A percentile compares a stretch with the other conserved stretches of the same genome.
These are phyloP conservation scores for Macaca fascicularis DNA, from an alignment of 2,113 vertebrate species.

Conservation along the genomic window DNA sequence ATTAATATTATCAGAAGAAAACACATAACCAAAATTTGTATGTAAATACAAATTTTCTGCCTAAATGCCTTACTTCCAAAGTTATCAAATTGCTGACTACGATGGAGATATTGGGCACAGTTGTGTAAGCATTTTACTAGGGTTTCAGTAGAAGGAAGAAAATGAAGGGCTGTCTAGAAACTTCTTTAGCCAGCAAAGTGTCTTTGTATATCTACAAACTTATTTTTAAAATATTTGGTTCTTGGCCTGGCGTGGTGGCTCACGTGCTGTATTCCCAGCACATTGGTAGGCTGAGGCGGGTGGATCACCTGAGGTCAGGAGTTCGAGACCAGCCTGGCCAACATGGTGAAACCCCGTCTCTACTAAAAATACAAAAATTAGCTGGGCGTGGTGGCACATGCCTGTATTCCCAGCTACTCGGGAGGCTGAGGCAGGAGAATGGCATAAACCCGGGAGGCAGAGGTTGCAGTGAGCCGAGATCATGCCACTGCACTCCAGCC, in stretches of 20 bases:
- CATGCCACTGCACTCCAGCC: too few species aligned
- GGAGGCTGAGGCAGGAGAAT: too few species aligned
- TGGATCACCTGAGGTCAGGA: too few species aligned
- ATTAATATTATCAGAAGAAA: slow-evolving; percentile 32
- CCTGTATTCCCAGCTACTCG: too few species aligned
- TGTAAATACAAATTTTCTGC: slow-evolving; percentile 12
- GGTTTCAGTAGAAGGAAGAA: slow-evolving; percentile 2
- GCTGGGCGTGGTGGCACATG: too few species aligned
- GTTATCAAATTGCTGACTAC: not conserved
- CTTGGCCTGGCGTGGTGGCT: not conserved
- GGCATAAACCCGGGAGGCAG: too few species aligned
- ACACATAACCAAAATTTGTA: not conserved
- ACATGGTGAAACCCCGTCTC: too few species aligned
- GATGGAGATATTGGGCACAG: not conserved
- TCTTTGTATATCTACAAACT: not conserved
- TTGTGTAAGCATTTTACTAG: slow-evolving; percentile 7
- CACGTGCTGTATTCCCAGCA: too few species aligned
- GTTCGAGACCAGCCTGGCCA: too few species aligned
- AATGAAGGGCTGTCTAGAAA: not conserved
- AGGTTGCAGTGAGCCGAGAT: too few species aligned
- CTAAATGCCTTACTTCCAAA: not conserved
- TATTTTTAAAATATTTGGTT: slow-evolving; percentile 15
- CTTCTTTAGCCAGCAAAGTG: not conserved
- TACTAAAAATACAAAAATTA: too few species aligned
- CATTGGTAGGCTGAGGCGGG: too few species aligned